Evolutionary conservation across 2,888 invertebrate species (phyloP), one percentile per base, ranked within the genome.

Genomic region (Eupithecia abbreviata): DNA sequence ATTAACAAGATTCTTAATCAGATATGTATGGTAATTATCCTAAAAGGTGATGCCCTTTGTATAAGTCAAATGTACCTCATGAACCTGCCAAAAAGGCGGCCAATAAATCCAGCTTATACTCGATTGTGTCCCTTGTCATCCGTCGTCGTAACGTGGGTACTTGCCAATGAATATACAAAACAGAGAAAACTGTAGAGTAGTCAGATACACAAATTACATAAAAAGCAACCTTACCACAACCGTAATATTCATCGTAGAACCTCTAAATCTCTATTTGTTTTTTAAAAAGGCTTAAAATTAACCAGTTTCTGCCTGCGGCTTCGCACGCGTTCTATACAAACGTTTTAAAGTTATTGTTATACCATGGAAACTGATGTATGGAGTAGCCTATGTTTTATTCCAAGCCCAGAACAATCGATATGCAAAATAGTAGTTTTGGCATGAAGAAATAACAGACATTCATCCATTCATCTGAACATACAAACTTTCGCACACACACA

Each of bases 91-190:
- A 68, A 68, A 69, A 18, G 69, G 69, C 49, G 67, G 42, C 67
- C 72, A 73, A 73, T 67, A 70, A 55, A 58, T 30, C 62, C 49
- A 65, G 72, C 72, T 70, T 70, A 41, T 76, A 65, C 73, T 68
- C 55, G 45, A 74, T 72, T 47, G 62, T 73, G 73, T 74, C 76
- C 77, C 70, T 67, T 77, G 74, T 72, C 74, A 77, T 58, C 55
- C 18, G 74, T 68, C 18, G 74, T 68, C 68, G 47, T 74, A 47
- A 73, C 66, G 15, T 42, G 66, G 43, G 71, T 66, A 70, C 76
- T 69, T 72, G 51, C 67, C 70, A 47, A 62, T 73, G 49, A 73
- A 72, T 47, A 62, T 72, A 72, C 30, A 12, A 4, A 55, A 76
- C 73, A 76, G 15, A 13, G 72, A 70, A 51, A 70, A 15, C n/a